phyloP scores from a whole-genome alignment of 92 coral and sea anemone species.

The Muricea muricata region DNA sequence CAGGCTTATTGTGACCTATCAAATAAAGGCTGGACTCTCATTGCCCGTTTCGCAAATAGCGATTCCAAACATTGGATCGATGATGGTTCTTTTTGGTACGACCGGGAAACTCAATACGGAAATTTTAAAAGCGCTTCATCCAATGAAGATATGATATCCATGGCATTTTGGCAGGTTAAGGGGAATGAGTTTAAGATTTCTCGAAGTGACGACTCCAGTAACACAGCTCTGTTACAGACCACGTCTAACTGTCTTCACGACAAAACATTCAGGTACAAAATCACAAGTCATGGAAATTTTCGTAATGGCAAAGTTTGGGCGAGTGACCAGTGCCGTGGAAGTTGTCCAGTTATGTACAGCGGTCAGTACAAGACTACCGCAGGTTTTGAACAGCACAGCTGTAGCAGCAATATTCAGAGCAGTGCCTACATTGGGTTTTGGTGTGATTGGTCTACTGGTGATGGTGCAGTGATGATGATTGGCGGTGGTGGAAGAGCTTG shows the following conservation, averaged over 20 bases:
- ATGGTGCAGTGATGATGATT: no score
- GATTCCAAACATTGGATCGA: constrained; percentile 69
- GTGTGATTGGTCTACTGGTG: constrained; percentile 71
- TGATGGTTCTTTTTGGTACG: constrained; percentile 76
- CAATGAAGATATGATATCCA: constrained; percentile 78
- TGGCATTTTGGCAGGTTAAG: constrained; percentile 65
- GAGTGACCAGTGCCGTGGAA: no score
- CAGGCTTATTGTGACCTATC: constrained; percentile 69
- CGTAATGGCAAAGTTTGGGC: no score
- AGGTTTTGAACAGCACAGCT: constrained; percentile 47
- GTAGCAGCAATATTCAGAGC: constrained; percentile 50
- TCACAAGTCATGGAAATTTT: no score
- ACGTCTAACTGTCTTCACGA: constrained; percentile 46
- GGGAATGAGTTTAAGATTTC: constrained; percentile 68
- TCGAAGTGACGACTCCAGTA: constrained; percentile 65
- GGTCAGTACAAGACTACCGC: constrained; percentile 5
- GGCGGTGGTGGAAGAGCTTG: neutral
- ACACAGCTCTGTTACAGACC: constrained; percentile 64
- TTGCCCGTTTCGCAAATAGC: constrained; percentile 72
- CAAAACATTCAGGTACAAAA: no score
- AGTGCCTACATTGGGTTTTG: constrained; percentile 61
- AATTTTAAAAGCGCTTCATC: constrained; percentile 48
- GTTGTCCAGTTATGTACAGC: no score
- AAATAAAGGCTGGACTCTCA: constrained; percentile 67
- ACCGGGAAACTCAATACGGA: constrained; percentile 60